Evolutionary conservation across 2,797 vertebrate species (phyloP).

Genomic region (Typhlichthys eigenmanni): DNA sequence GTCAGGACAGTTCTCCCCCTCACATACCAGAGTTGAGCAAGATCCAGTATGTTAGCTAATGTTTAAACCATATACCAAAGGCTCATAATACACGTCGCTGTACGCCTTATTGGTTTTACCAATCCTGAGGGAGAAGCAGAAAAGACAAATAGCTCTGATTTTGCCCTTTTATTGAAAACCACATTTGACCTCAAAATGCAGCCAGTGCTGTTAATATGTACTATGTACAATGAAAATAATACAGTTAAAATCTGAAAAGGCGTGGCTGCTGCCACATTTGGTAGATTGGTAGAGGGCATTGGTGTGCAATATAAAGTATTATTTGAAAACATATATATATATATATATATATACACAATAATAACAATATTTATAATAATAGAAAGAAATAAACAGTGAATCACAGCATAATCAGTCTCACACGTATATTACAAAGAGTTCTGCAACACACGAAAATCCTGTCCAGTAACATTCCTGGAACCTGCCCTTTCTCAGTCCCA

Average conservation of each 20-base stretch:
- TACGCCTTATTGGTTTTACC: not conserved
- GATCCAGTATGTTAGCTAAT: too few relatives aligned
- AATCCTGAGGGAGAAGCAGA: constrained; percentile 9
- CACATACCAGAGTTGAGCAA: not conserved
- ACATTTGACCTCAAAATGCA: constrained; percentile 1
- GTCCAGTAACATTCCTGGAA: constrained; percentile 16
- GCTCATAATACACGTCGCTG: not conserved
- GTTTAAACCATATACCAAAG: too few relatives aligned
- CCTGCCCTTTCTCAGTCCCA: not conserved
- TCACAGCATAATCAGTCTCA: constrained; percentile 10
- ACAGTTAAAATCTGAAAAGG: constrained; percentile 24
- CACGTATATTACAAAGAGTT: too few relatives aligned
- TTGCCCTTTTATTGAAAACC: constrained; percentile 48
- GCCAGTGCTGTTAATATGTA: constrained; percentile 21
- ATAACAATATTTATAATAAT: too few relatives aligned
- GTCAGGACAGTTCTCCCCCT: constrained; percentile 14
- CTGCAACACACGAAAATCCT: not conserved
- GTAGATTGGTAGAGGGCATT: constrained; percentile 11
- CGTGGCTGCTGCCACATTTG: constrained; percentile 24
- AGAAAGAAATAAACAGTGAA: not conserved
- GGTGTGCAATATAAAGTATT: not conserved
- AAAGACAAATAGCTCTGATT: not conserved
- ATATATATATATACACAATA: too few relatives aligned
- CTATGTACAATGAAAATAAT: constrained; percentile 29
- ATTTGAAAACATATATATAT: too few relatives aligned